phyloP scores from a whole-genome alignment of 2,797 vertebrate species.

The Danio kyathit region DNA sequence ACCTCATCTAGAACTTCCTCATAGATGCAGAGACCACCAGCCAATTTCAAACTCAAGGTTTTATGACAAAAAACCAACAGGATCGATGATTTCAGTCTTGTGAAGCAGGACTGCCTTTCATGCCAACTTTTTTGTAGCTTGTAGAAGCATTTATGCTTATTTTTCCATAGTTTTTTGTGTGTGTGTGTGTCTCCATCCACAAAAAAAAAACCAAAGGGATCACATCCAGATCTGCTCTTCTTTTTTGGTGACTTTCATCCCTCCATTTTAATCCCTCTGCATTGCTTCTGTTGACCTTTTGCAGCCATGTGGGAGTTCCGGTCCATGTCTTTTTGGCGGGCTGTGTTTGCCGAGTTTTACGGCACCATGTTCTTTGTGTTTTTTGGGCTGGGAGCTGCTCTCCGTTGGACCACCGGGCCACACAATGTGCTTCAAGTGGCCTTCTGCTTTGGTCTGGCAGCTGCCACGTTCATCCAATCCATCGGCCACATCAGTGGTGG shows the following conservation, averaged over 20 bases:
- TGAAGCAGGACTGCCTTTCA: conserved; percentile 53
- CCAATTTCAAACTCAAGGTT: conserved; percentile 73
- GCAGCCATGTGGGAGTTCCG: conserved; percentile 94
- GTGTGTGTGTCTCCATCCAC: conserved; percentile 16
- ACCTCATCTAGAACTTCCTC: conserved; percentile 65
- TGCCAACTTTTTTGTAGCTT: conserved; percentile 66
- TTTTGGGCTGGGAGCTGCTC: conserved; percentile 90
- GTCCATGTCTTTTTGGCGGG: conserved; percentile 95
- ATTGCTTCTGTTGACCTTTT: conserved; percentile 57
- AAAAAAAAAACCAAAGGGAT: conserved; percentile 33
- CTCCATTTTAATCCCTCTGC: conserved; percentile 60
- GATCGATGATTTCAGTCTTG: conserved; percentile 62
- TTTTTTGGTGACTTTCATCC: conserved; percentile 61
- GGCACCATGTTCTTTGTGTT: conserved; percentile 90
- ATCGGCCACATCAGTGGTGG: conserved; percentile 94
- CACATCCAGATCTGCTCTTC: conserved; percentile 27
- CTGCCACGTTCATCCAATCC: conserved; percentile 91
- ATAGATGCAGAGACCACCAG: conserved; percentile 75
- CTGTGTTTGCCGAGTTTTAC: conserved; percentile 88
- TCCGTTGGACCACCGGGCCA: conserved; percentile 90
- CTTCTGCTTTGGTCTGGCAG: conserved; percentile 91
- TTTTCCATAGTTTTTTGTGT: conserved; percentile 52
- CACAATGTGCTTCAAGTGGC: conserved; percentile 88
- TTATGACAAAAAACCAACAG: conserved; percentile 73
- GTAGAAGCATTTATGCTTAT: conserved; percentile 62